Conservation (phyloP, 1,140 invertebrate genomes). For the Ceratitis capitata region DNA sequence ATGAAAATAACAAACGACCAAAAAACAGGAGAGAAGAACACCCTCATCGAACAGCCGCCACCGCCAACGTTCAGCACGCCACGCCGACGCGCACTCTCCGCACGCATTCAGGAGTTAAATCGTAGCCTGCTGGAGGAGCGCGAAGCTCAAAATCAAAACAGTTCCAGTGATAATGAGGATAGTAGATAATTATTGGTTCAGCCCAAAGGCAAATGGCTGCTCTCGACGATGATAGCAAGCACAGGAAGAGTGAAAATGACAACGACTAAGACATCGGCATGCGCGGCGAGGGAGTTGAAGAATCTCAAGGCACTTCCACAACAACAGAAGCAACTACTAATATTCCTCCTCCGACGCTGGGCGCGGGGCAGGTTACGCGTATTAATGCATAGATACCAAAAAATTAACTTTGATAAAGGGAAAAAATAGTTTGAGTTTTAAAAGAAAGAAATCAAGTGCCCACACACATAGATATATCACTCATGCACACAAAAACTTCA, state of each 20-base stretch:
- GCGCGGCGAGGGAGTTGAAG: not conserved
- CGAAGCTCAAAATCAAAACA: slow-evolving; percentile 60
- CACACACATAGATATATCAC: not conserved
- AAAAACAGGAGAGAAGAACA: slow-evolving; percentile 60
- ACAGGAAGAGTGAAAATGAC: no score
- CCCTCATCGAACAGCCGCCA: slow-evolving; percentile 60
- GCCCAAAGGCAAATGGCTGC: not conserved
- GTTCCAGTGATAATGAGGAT: slow-evolving; percentile 63
- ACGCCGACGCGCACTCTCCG: slow-evolving; percentile 59
- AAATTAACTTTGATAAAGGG: no score
- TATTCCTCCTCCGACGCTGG: not conserved
- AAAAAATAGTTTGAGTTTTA: no score
- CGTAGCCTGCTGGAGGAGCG: slow-evolving; percentile 62
- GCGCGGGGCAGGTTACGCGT: not conserved
- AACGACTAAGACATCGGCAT: not conserved
- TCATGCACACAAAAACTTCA: no score
- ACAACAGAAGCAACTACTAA: no score
- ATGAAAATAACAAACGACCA: not conserved
- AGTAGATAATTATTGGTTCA: slow-evolving; percentile 51
- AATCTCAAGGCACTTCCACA: no score
- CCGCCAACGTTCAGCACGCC: slow-evolving; percentile 62
- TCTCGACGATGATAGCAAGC: not conserved
- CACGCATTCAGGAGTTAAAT: slow-evolving; percentile 62
- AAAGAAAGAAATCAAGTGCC: not conserved
- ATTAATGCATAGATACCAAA: not conserved